These are phyloP conservation scores for Stomatorhinus ivindoensis DNA, from an alignment of 2,113 vertebrate genomes.

Conservation along the genomic window DNA sequence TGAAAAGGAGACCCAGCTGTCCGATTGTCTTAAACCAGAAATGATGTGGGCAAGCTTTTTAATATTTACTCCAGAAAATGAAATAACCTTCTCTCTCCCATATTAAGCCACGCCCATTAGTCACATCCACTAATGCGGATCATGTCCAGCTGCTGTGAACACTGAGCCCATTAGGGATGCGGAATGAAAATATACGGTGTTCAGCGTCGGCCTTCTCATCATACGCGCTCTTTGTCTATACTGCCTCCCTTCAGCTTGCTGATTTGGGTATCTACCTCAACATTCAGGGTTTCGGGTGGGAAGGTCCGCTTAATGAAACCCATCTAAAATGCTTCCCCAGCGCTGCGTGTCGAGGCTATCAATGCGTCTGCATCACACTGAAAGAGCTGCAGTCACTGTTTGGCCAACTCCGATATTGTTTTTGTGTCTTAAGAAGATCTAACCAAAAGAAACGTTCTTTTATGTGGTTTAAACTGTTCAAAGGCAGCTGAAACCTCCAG, in stretches of 20 bases:
- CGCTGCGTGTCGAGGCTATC: neutral
- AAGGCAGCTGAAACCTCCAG: slow-evolving; percentile 52
- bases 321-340: neutral
- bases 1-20: neutral
- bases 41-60: neutral
- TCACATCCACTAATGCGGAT: neutral
- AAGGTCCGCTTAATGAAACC: neutral
- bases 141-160: neutral
- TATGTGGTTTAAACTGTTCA: slow-evolving; percentile 60
- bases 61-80: neutral
- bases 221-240: neutral
- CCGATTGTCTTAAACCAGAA: neutral
- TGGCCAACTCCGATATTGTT: slow-evolving; percentile 47
- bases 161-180: neutral
- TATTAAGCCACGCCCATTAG: neutral
- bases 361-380: neutral
- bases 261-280: neutral
- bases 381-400: slow-evolving; percentile 25
- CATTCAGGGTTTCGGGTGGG: neutral
- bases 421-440: slow-evolving; percentile 50
- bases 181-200: neutral
- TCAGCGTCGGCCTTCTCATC: neutral
- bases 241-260: neutral
- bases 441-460: slow-evolving; percentile 51
- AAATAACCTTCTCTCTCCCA: neutral